A percentile compares a stretch with the other conserved stretches of the same genome.
Conservation (phyloP, 2,113 vertebrate genomes). For the Sphaerodactylus townsendi region DNA sequence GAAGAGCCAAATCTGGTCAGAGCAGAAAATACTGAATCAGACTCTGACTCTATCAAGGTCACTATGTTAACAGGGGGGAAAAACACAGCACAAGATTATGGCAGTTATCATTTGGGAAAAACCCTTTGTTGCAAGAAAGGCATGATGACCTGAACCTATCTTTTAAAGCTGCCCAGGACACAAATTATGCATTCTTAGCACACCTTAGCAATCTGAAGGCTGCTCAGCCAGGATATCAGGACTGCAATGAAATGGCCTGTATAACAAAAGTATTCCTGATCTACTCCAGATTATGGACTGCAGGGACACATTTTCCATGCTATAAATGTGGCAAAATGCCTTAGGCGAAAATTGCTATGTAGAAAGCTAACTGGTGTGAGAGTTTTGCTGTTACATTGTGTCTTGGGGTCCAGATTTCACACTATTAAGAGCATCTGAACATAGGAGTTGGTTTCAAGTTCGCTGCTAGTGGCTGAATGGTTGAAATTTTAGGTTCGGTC, state of each 20-base stretch:
- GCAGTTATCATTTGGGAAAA: no score
- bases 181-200: not conserved
- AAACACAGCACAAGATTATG: no score
- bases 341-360: not conserved
- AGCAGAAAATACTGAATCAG: no score
- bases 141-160: not conserved
- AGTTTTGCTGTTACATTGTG: not conserved
- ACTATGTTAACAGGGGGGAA: no score
- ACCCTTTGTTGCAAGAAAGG: not conserved
- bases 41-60: no score
- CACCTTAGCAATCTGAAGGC: no score
- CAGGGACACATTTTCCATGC: not conserved
- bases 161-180: not conserved
- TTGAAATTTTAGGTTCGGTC: constrained; percentile 38
- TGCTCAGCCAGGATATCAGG: not conserved
- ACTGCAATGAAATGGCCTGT: not conserved
- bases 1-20: no score
- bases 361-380: not conserved
- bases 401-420: not conserved
- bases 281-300: not conserved
- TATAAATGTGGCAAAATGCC: not conserved
- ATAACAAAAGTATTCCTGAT: not conserved
- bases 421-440: not conserved
- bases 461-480: constrained; percentile 2
- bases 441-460: constrained; percentile 17